phyloP scores from a whole-genome alignment of 2,888 invertebrate genomes.

The Luperina nickerlii region DNA sequence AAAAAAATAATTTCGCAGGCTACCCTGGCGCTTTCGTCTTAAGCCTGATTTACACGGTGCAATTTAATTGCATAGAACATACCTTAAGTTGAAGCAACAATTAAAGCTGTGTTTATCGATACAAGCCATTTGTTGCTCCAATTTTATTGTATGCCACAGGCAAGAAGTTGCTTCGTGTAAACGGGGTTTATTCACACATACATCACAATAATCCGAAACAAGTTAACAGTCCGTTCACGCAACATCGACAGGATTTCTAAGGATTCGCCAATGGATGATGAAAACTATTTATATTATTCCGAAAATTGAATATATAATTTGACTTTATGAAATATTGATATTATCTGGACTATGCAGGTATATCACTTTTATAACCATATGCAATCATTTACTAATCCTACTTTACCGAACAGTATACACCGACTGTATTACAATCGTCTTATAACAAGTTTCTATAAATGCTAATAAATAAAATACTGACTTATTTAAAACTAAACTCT shows the following conservation, averaged over 20 bases:
- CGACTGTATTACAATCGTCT: constrained; percentile 37
- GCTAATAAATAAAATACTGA: constrained; percentile 4
- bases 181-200: not conserved
- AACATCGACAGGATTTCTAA: not conserved
- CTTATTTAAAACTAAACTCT: constrained; percentile 19
- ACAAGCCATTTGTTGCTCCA: not conserved
- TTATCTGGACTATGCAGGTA: constrained; percentile 10
- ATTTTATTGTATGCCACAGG: not conserved
- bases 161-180: not conserved
- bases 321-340: not conserved
- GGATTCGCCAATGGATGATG: not conserved
- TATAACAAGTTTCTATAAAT: constrained; percentile 27
- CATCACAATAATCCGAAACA: constrained; percentile 20
- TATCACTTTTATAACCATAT: not conserved
- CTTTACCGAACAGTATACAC: constrained; percentile 46
- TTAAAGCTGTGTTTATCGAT: not conserved
- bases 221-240: not conserved
- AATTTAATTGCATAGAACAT: not conserved
- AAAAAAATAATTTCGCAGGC: too few relatives aligned
- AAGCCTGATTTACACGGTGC: not conserved
- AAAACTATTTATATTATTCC: not conserved
- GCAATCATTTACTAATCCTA: constrained; percentile 13
- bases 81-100: not conserved
- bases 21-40: not conserved
- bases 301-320: not conserved